A percentile compares a stretch with the other conserved stretches of the same genome.
Evolutionary conservation across 2,113 vertebrate genomes (phyloP).

Genomic region (Pomatostomus ruficeps): DNA sequence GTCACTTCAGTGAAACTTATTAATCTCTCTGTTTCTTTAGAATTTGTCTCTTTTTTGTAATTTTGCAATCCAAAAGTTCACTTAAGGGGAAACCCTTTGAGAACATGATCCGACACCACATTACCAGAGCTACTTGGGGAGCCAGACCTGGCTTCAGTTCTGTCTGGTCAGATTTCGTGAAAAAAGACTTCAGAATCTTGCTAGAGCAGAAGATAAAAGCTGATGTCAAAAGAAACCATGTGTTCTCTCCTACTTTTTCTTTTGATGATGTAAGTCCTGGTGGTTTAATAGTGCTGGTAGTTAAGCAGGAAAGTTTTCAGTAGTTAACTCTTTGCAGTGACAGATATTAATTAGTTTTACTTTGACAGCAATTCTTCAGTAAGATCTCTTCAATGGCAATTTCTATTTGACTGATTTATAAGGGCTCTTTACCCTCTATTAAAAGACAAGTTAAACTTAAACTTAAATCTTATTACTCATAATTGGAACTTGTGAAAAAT

Average conservation of each 20-base stretch:
- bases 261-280: constrained; percentile 55
- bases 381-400: constrained; percentile 62
- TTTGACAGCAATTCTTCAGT: constrained; percentile 57
- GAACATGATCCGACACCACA: not conserved
- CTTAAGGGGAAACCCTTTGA: constrained; percentile 12
- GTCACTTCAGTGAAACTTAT: not conserved
- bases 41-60: not conserved
- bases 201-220: constrained; percentile 48
- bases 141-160: constrained; percentile 47
- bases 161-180: constrained; percentile 48
- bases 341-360: constrained; percentile 75
- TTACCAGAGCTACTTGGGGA: constrained; percentile 67
- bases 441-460: constrained; percentile 74
- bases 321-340: constrained; percentile 62
- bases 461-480: constrained; percentile 74
- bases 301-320: constrained; percentile 63
- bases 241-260: constrained; percentile 68
- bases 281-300: constrained; percentile 60
- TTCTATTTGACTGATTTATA: constrained; percentile 74
- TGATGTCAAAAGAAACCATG: constrained; percentile 49
- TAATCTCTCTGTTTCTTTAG: not conserved
- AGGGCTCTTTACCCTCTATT: constrained; percentile 77
- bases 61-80: not conserved
- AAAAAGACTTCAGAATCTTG: constrained; percentile 53
- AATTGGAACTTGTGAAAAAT: constrained; percentile 63